Base-by-base conservation (phyloP, 1,140 invertebrate genomes). In the Hyles vespertilio region DNA sequence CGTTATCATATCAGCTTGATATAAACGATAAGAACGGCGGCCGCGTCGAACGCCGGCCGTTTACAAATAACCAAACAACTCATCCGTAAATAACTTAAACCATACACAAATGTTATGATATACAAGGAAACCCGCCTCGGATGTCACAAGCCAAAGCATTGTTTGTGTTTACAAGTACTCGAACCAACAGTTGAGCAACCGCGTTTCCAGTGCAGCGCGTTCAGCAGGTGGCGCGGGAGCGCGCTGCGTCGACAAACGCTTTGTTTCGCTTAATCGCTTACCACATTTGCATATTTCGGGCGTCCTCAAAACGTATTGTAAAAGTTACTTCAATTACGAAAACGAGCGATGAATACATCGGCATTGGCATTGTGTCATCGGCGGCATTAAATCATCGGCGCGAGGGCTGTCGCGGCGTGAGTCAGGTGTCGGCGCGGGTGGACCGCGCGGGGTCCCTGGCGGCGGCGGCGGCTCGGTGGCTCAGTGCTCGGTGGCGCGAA, bases 171-270 rank as follows among this genome's bases (percentile, higher is more conserved):
- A 74, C 74, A 58, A 71, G 66, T 72, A 73, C 69, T 72, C 63
- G 63, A 57, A 58, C 65, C 67, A 75, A 83, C 65, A 76, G 74
- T 86, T 84, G 77, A 74, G 81, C 79, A 87, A 87, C 81, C 74
- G 66, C 36, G 36, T 40, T 40, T 70, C 65, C 63, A 63, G 53
- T 71, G 65, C 64, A 73, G 67, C 74, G 65, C 70, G 76, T 79
- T 77, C 71, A 70, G 73, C 76, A 68, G 72, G 67, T 77, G 69
- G 63, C 70, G 51, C 63, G 69, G 58, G 54, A 63, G 51, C 54
- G 22, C 49, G 62, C 61, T 72, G 74, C 70, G 60, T 76, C 80
- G 77, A 74, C 72, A 71, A 70, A 63, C 60, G 67, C 69, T 69
- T 77, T 75, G 54, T 74, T 73, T 71, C 63, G 61, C 59, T 63